phyloP scores from a whole-genome alignment of 2,797 vertebrate genomes.

The Rhinogobio ventralis region DNA sequence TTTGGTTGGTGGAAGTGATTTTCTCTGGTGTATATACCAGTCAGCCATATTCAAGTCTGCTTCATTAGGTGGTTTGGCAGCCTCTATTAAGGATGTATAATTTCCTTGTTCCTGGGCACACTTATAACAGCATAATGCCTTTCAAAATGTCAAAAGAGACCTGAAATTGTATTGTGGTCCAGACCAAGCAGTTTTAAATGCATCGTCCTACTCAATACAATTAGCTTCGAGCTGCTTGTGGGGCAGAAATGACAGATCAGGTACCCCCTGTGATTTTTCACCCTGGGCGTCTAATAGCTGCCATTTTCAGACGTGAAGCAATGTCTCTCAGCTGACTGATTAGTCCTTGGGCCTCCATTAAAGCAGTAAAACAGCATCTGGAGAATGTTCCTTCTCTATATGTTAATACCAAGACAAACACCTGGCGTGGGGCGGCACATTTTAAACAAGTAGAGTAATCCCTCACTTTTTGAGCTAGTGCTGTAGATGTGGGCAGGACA shows the following conservation, averaged over 20 bases:
- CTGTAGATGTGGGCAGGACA: conserved; percentile 13
- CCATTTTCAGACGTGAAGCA: conserved; percentile 1
- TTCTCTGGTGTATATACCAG: background rate
- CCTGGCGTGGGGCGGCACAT: conserved; percentile 1
- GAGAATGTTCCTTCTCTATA: background rate
- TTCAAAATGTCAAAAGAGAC: background rate
- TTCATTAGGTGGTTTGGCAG: background rate
- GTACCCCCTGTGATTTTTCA: background rate
- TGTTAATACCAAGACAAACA: conserved; percentile 42
- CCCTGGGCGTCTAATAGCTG: background rate
- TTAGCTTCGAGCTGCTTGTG: conserved; percentile 34
- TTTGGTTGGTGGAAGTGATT: background rate
- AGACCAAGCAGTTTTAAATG: background rate
- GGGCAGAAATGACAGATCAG: conserved; percentile 21
- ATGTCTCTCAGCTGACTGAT: conserved; percentile 12
- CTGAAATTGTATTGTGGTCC: background rate
- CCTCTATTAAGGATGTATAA: background rate
- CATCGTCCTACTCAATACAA: background rate
- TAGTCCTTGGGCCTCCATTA: background rate
- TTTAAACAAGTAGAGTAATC: conserved; percentile 33
- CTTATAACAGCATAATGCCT: background rate
- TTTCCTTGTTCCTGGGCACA: background rate
- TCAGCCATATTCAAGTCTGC: background rate
- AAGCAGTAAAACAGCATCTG: conserved; percentile 9
- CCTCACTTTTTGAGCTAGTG: conserved; percentile 20